Base-by-base conservation (phyloP, 2,113 vertebrate genomes). In the Boulengeromyrus knoepffleri region DNA sequence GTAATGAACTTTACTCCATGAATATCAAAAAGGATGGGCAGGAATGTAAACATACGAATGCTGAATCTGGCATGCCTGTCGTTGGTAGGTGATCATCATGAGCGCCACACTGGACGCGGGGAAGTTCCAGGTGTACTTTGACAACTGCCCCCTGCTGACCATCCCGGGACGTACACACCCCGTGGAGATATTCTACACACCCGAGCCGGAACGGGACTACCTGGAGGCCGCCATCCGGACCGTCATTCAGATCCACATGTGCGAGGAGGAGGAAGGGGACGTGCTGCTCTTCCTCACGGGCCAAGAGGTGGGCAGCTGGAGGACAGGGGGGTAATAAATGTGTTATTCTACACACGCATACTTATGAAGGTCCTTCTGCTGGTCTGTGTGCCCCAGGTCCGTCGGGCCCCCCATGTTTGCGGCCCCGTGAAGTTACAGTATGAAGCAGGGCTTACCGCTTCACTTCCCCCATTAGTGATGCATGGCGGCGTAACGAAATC, bases 111-210 rank as follows among this genome's bases (percentile, higher is more conserved):
- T 99, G 87, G 98, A 99, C 89, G 98, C 98, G n/a, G 98, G 98
- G 17, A 99, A 99, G 92, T 99, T 99, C 95, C 98, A 99, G 95
- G 96, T 99, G 92, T 99, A 99, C 94, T 99, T 99, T 91, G 98
- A 99, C 95, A 98, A 94, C 90, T 99, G 98, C 92, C 98, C 98
- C 10, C 96, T 99, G 91, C 95, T 99, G 62, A 99, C 98, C 87
- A 99, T 99, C 92, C 98, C 98, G 2, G 98, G 98, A 24, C 97
- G 98, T 90, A 99, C 97, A 1, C 98, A 99, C 94, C 98, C 98
- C 39, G 98, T 99, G 93, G 98, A 99, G 96, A 99, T 99, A 92
- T 99, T 99, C 94, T 99, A 99, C 95, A 99, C 98, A 42, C 98
- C 98, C 1, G 97, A 99, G 92, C 98, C 98, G 0, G 98, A 99